These are phyloP conservation scores for Coregonus sp. DNA, from an alignment of 2,797 vertebrate genomes.

Conservation along the genomic window DNA sequence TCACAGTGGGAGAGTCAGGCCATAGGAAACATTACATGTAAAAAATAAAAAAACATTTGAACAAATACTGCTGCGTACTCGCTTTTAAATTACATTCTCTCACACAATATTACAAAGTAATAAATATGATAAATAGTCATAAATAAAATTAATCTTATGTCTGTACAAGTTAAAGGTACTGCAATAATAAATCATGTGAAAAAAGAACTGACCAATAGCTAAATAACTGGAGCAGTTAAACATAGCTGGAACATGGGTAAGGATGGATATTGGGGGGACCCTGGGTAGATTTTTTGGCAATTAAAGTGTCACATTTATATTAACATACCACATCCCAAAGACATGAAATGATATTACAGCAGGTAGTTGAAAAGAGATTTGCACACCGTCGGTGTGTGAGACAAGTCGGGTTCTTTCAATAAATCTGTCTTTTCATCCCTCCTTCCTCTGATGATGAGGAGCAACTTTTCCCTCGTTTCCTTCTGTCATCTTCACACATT, in stretches of 20 bases:
- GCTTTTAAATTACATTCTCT: conserved; percentile 33
- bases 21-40: conserved; percentile 49
- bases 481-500: background rate
- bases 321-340: conserved; percentile 25
- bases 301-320: conserved; percentile 20
- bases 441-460: background rate
- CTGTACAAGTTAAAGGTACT: conserved; percentile 71
- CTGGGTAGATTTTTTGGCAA: conserved; percentile 39
- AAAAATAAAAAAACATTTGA: conserved; percentile 48
- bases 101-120: conserved; percentile 41
- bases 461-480: background rate
- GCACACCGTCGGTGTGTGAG: conserved; percentile 4
- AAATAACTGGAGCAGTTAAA: conserved; percentile 37
- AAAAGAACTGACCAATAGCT: conserved; percentile 32
- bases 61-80: conserved; percentile 38
- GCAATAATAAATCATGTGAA: conserved; percentile 30
- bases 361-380: conserved; percentile 21
- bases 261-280: conserved; percentile 17
- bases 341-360: conserved; percentile 16
- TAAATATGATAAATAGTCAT: conserved; percentile 24
- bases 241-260: conserved; percentile 36
- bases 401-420: background rate
- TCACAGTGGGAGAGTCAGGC: conserved; percentile 46
- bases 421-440: conserved; percentile 7
- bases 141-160: conserved; percentile 75